Conservation (phyloP, 2,888 invertebrate genomes). For the Stenoptilia bipunctidactyla region DNA sequence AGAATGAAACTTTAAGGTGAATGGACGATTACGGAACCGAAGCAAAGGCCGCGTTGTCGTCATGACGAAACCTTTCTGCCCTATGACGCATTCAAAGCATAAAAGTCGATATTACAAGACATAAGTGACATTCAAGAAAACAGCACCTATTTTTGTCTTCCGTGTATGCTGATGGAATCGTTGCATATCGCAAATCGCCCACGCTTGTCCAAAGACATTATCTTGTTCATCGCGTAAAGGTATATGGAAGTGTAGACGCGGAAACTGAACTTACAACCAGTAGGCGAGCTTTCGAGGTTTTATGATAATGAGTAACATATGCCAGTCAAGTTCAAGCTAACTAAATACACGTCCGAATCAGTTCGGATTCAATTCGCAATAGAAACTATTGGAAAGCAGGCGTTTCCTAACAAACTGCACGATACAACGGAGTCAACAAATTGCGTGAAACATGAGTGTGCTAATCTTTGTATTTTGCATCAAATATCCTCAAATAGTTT, state of each 20-base stretch:
- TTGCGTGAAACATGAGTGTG: no score
- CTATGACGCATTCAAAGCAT: slow-evolving; percentile 25
- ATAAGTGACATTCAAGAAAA: background rate
- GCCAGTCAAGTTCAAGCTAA: no score
- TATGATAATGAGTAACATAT: background rate
- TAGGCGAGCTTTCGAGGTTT: slow-evolving; percentile 1
- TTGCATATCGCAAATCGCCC: background rate
- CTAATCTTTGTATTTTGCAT: no score
- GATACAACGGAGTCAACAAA: no score
- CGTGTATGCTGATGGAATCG: background rate
- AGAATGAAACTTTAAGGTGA: slow-evolving; percentile 31
- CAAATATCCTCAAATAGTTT: no score
- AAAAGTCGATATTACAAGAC: background rate
- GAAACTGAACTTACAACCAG: background rate
- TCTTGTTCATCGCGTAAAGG: background rate
- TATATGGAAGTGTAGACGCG: background rate
- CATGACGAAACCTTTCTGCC: slow-evolving; percentile 42
- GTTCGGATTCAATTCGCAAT: no score
- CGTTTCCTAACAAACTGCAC: no score
- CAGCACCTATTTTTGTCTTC: background rate
- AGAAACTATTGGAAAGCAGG: no score
- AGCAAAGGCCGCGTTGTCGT: slow-evolving; percentile 30
- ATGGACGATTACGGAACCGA: slow-evolving; percentile 56
- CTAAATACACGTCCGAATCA: no score
- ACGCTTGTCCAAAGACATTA: background rate